phyloP scores from a whole-genome alignment of 2,888 invertebrate species.

The Meiosimyza decipiens region DNA sequence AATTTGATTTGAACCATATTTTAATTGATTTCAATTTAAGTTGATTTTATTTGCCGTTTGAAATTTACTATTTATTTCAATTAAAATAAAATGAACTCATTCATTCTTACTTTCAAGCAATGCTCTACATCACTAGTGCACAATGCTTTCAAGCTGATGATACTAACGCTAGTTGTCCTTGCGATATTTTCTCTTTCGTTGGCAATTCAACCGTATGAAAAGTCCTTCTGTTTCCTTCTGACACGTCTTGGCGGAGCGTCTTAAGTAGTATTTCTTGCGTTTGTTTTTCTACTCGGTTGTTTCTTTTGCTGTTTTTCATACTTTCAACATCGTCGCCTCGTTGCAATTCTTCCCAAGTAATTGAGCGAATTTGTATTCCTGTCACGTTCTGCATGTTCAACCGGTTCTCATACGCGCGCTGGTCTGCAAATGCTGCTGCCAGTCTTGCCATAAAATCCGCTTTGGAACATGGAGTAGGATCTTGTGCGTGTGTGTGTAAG shows the following conservation, averaged over 20 bases:
- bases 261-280: constrained; percentile 23
- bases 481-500: not conserved
- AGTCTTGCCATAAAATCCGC: constrained; percentile 18
- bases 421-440: constrained; percentile 9
- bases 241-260: constrained; percentile 21
- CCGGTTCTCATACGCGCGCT: constrained; percentile 44
- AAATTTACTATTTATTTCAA: too few species aligned
- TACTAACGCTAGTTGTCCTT: not conserved
- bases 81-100: too few species aligned
- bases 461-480: not conserved
- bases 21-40: too few species aligned
- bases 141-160: too few species aligned
- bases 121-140: too few species aligned
- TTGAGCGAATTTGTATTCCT: constrained; percentile 54
- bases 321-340: constrained; percentile 4
- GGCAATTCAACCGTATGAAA: constrained; percentile 25
- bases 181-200: constrained; percentile 1
- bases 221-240: not conserved
- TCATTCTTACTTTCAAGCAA: too few species aligned
- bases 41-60: too few species aligned
- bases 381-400: constrained; percentile 55
- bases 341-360: constrained; percentile 29
- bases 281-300: constrained; percentile 19
- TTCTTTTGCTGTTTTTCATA: not conserved
- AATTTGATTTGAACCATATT: too few species aligned